phyloP scores from a whole-genome alignment of 2,797 vertebrate species.

The Hippopotamyrus pictus region DNA sequence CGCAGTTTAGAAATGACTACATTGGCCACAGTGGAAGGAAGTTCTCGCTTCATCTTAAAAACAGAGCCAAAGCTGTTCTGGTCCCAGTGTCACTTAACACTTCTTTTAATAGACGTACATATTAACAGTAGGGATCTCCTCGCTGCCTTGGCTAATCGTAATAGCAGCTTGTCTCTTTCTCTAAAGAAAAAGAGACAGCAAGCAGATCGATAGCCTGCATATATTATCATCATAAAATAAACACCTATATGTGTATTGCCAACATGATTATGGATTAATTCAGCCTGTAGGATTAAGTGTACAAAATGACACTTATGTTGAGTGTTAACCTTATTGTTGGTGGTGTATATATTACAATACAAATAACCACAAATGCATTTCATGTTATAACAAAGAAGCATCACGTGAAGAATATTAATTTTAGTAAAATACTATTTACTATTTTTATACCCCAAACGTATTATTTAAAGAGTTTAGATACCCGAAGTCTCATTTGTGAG shows the following conservation, averaged over 20 bases:
- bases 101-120: slow-evolving; percentile 45
- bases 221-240: neutral
- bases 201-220: neutral
- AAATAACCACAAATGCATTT: neutral
- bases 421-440: neutral
- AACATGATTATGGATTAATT: neutral
- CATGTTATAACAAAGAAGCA: neutral
- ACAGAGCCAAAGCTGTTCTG: slow-evolving; percentile 36
- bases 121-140: slow-evolving; percentile 26
- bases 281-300: neutral
- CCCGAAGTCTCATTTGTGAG: neutral
- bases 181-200: neutral
- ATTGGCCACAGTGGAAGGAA: slow-evolving; percentile 47
- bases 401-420: neutral
- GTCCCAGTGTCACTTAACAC: slow-evolving; percentile 39
- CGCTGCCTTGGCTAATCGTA: slow-evolving; percentile 15
- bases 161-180: neutral
- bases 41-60: slow-evolving; percentile 45
- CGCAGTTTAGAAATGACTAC: slow-evolving; percentile 38
- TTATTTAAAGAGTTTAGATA: neutral
- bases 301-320: neutral
- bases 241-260: neutral
- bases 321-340: neutral
- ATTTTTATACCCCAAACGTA: neutral
- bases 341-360: neutral